Evolutionary conservation across 2,113 vertebrate species (phyloP), one percentile per base, ranked within the genome.

Genomic region (Sinocyclocheilus anophthalmus): DNA sequence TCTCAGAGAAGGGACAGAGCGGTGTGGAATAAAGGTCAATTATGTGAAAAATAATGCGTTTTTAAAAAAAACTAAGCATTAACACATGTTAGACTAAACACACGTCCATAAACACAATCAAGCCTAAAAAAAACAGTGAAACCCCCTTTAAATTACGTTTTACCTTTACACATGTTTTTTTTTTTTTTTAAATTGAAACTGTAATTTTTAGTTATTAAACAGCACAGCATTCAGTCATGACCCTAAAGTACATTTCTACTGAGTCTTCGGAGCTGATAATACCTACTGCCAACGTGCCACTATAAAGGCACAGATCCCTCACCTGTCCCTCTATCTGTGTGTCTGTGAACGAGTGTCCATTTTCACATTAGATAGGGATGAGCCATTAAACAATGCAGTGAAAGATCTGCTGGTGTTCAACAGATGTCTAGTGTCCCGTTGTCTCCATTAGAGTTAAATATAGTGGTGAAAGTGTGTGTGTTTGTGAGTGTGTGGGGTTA

Each of bases 391-490:
- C 57, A 80, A 80, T 18, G 42, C 5, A 22, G 42, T 63, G 37
- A 42, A 80, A 39, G 78, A 63, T 5, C n/a, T 30, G 10, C 39
- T 30, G 9, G 16, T 0, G 4, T 45, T 76, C 70, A n/a, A 45
- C 61, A 65, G 73, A 79, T 39, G 53, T 75, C 55, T n/a, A 84
- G 33, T 53, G 33, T 84, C 10, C 69, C 14, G 50, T 39, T 81
- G 50, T 86, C 24, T 70, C 22, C 12, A 53, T 48, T 53, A 12
- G 33, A 16, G 33, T 61, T 78, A 70, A 30, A 24, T 57, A 39
- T 67, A 82, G 70, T 22, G 3, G n/a, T 86, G 65, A 14, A 59
- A 59, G 77, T 57, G 79, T 76, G 85, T 82, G 78, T 65, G 84
- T 85, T 10, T 20, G 5, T 63, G 61, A 30, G 50, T 59, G 59